Evolutionary conservation across 2,797 vertebrate species (phyloP).

Genomic region (Orestias chungarensis): DNA sequence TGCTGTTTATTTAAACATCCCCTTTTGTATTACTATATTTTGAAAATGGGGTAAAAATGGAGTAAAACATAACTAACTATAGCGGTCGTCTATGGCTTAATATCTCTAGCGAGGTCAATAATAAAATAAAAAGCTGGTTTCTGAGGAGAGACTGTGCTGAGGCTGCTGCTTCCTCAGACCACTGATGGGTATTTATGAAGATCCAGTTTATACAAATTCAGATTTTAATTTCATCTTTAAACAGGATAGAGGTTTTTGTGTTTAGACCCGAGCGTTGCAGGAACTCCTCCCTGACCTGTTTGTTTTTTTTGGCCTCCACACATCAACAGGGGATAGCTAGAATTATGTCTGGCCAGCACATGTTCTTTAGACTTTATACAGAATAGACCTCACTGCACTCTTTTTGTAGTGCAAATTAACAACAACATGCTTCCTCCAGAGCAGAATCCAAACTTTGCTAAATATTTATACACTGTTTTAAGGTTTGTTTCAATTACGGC

Average conservation of each 20-base stretch:
- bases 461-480: no score
- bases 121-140: neutral
- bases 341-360: neutral
- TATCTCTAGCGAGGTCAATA: neutral
- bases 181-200: conserved; percentile 1
- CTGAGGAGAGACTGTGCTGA: neutral
- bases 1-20: neutral
- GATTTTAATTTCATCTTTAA: neutral
- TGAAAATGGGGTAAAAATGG: no score
- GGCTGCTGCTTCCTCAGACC: neutral
- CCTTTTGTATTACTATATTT: neutral
- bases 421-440: no score
- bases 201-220: neutral
- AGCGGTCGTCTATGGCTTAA: neutral
- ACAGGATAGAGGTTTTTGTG: neutral
- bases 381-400: neutral
- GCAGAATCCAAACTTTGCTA: no score
- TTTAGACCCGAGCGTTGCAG: neutral
- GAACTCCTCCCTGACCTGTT: neutral
- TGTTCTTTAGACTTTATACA: neutral
- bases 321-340: neutral
- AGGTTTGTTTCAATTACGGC: no score
- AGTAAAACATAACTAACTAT: no score
- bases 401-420: no score
- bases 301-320: neutral